Percentiles rank a stretch among this genome's conserved stretches.
Evolutionary conservation across 2,113 vertebrate species (phyloP).

Genomic region (Grallaria varia): DNA sequence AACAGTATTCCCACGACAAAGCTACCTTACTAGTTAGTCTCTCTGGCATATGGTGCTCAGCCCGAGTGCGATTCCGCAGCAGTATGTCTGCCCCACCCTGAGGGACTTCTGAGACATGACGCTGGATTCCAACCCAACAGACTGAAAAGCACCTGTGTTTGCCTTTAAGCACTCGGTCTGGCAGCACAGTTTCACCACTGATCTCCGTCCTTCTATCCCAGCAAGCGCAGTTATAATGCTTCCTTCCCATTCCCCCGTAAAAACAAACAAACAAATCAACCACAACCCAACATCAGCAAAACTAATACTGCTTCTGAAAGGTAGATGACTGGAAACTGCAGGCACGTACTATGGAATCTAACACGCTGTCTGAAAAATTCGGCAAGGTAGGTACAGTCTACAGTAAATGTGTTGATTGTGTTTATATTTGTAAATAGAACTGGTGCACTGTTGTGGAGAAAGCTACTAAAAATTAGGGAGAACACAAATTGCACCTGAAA

Average conservation of each 20-base stretch:
- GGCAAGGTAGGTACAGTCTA: not conserved
- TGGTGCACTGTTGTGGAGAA: not conserved
- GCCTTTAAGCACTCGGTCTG: not conserved
- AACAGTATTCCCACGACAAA: not conserved
- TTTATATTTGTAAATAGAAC: not conserved
- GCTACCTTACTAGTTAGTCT: not conserved
- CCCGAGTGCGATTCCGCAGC: not conserved
- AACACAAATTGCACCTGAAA: not conserved
- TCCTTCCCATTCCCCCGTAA: not conserved
- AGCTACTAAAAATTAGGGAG: not conserved
- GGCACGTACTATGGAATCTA: not conserved
- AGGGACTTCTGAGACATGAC: not conserved
- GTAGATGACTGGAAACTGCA: not conserved
- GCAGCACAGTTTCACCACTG: not conserved
- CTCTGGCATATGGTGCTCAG: not conserved
- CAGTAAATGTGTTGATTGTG: not conserved
- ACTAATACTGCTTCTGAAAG: not conserved
- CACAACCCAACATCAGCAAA: not conserved
- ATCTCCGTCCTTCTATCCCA: not conserved
- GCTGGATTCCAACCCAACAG: not conserved
- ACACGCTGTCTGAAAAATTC: not conserved
- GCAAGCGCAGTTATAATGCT: not conserved
- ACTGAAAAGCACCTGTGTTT: not conserved
- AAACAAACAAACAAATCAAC: not conserved
- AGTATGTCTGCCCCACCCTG: constrained; percentile 3